Evolutionary conservation across 2,888 invertebrate genomes (phyloP).

Genomic region (Microchrysa polita): DNA sequence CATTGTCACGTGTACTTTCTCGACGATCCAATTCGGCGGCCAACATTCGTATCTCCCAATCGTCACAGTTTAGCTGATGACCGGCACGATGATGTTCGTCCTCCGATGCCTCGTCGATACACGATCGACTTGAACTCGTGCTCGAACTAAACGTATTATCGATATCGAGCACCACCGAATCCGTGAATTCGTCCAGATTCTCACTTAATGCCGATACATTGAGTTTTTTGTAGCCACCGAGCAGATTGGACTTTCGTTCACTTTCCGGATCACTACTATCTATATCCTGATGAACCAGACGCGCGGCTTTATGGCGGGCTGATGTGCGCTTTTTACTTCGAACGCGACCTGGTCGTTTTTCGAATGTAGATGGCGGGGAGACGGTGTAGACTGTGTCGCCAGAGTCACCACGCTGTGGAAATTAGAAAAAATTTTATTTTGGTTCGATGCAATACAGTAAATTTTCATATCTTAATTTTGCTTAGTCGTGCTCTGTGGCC

Average conservation of each 20-base stretch:
- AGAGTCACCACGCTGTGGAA: conserved; percentile 76
- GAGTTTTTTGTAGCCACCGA: conserved; percentile 61
- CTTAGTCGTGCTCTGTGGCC: too few relatives aligned
- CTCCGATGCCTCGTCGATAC: conserved; percentile 54
- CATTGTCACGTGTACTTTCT: conserved; percentile 59
- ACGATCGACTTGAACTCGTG: conserved; percentile 59
- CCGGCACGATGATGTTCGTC: conserved; percentile 52
- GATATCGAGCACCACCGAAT: conserved; percentile 62
- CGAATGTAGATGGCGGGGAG: conserved; percentile 64
- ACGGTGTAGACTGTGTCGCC: conserved; percentile 74
- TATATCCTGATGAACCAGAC: conserved; percentile 70
- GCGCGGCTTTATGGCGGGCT: conserved; percentile 58
- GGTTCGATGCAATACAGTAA: too few relatives aligned
- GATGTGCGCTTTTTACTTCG: conserved; percentile 55
- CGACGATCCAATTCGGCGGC: conserved; percentile 76
- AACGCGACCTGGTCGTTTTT: conserved; percentile 31
- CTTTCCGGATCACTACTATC: conserved; percentile 77
- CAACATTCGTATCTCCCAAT: conserved; percentile 83
- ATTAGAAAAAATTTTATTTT: too few relatives aligned
- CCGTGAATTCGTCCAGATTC: conserved; percentile 64
- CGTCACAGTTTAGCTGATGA: conserved; percentile 64
- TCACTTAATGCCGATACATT: conserved; percentile 61
- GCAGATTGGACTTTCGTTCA: conserved; percentile 69
- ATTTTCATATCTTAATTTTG: too few relatives aligned
- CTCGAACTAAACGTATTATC: conserved; percentile 60